phyloP scores from a whole-genome alignment of 2,888 invertebrate species.

The Ennomos quercinarius region DNA sequence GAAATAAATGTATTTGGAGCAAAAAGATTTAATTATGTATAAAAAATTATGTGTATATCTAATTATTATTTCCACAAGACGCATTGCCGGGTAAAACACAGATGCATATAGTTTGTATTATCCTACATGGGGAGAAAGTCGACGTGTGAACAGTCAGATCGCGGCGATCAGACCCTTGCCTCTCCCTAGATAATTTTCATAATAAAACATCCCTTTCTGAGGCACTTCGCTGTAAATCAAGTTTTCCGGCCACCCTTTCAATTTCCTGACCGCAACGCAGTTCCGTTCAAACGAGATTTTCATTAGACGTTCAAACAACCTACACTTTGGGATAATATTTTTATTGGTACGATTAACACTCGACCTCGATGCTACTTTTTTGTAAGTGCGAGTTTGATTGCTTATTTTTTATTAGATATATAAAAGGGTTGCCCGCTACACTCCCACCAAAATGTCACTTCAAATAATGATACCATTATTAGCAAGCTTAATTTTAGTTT shows the following conservation, averaged over 20 bases:
- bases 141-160: conserved; percentile 54
- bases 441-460: no score
- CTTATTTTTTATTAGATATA: no score
- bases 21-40: neutral
- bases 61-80: neutral
- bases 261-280: conserved; percentile 78
- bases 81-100: no score
- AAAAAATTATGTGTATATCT: no score
- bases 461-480: no score
- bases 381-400: no score
- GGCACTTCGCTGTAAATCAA: conserved; percentile 77
- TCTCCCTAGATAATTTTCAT: conserved; percentile 74
- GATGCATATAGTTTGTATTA: neutral
- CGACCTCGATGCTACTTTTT: conserved; percentile 26
- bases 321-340: conserved; percentile 57
- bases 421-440: no score
- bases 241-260: conserved; percentile 77
- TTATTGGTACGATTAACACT: conserved; percentile 53
- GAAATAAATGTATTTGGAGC: neutral
- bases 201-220: conserved; percentile 78
- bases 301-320: conserved; percentile 66
- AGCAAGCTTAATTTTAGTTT: no score
- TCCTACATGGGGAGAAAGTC: conserved; percentile 21
- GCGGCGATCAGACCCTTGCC: conserved; percentile 47
- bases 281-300: conserved; percentile 69